A percentile compares a stretch with the other conserved stretches of the same genome.
Evolutionary conservation across 1,140 invertebrate species (phyloP).

Genomic region (Caenorhabditis remanei): DNA sequence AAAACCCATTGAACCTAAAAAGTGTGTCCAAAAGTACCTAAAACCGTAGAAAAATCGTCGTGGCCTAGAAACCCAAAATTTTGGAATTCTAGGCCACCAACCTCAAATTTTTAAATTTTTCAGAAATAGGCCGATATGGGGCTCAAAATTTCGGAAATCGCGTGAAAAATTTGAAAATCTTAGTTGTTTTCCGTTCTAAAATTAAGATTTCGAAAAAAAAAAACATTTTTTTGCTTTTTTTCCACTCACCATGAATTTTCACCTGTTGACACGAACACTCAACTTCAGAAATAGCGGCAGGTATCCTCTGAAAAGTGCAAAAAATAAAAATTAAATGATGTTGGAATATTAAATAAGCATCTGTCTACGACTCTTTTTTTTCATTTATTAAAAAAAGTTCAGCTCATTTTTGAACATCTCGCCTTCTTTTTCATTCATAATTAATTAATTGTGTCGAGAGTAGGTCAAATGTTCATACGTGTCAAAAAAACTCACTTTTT

Average conservation of each 20-base stretch:
- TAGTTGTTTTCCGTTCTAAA: too few species aligned
- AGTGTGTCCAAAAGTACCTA: too few species aligned
- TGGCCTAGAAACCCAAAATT: neutral
- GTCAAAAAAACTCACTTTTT: neutral
- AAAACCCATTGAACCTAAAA: too few species aligned
- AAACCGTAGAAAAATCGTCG: too few species aligned
- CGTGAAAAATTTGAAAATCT: too few species aligned
- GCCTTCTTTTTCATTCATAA: neutral
- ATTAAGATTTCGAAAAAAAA: neutral
- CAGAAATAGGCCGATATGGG: neutral
- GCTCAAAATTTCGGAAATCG: neutral
- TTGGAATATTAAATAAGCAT: neutral
- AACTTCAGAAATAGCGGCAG: conserved; percentile 43
- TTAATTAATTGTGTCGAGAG: neutral
- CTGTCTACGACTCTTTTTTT: neutral
- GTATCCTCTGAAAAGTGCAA: conserved; percentile 14
- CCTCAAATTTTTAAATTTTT: neutral
- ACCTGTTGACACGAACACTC: conserved; percentile 25
- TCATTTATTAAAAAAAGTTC: neutral
- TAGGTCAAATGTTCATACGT: neutral
- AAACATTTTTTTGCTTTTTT: neutral
- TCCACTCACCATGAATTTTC: conserved; percentile 2
- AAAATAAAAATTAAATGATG: neutral
- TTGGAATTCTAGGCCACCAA: neutral
- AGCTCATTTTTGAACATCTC: neutral